Conservation (phyloP, 2,888 invertebrate species). For the Hemicrepidius hirtus region DNA sequence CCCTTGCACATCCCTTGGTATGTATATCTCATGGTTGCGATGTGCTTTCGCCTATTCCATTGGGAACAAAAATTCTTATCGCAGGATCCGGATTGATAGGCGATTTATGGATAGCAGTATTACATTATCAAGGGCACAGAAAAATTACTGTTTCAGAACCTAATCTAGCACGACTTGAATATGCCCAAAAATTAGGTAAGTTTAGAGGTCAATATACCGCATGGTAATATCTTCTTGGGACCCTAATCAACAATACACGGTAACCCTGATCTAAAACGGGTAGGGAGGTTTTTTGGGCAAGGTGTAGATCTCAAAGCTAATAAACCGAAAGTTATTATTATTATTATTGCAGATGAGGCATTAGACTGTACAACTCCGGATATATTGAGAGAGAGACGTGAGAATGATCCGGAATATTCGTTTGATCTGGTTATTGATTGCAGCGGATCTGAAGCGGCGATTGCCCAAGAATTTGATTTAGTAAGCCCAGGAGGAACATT, state of each 20-base stretch:
- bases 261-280: too few relatives aligned
- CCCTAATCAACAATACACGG: too few relatives aligned
- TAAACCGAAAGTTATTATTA: too few relatives aligned
- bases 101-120: conserved; percentile 78
- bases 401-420: conserved; percentile 68
- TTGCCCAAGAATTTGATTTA: conserved; percentile 77
- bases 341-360: conserved; percentile 24
- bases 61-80: conserved; percentile 78
- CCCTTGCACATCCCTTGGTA: conserved; percentile 69
- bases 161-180: conserved; percentile 73
- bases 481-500: conserved; percentile 78
- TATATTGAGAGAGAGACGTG: conserved; percentile 71
- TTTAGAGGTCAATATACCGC: too few relatives aligned
- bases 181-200: conserved; percentile 74
- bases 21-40: conserved; percentile 3
- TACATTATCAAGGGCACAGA: conserved; percentile 81
- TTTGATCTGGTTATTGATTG: conserved; percentile 82
- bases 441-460: conserved; percentile 81
- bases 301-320: too few relatives aligned
- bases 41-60: conserved; percentile 72
- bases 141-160: conserved; percentile 82
- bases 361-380: conserved; percentile 71
- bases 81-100: conserved; percentile 85
- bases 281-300: too few relatives aligned
- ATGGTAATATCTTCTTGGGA: too few relatives aligned